phyloP scores from a whole-genome alignment of 2,113 vertebrate species.

The Rhodinocichla rosea region DNA sequence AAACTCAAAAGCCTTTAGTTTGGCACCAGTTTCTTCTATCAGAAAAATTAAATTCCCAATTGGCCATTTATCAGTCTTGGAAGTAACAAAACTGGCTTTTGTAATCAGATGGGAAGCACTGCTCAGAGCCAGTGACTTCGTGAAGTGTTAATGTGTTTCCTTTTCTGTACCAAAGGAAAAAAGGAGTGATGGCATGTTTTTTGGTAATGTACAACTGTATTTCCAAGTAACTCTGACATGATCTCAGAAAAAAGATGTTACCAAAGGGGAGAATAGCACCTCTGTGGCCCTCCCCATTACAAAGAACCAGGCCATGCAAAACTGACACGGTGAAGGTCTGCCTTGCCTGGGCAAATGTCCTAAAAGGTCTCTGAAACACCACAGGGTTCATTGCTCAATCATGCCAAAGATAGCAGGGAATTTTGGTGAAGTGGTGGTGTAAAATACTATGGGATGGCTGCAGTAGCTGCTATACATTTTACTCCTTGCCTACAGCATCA shows the following conservation, averaged over 20 bases:
- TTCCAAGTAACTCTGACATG: not conserved
- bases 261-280: not conserved
- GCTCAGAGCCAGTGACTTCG: not conserved
- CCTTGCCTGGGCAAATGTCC: not conserved
- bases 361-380: not conserved
- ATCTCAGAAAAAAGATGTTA: not conserved
- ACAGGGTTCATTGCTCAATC: not conserved
- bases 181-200: not conserved
- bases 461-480: not conserved
- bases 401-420: not conserved
- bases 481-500: not conserved
- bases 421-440: not conserved
- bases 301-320: not conserved
- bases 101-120: not conserved
- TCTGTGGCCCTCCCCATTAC: rapidly evolving
- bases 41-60: not conserved
- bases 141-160: not conserved
- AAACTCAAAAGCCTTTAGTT: not conserved
- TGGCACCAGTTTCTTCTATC: not conserved
- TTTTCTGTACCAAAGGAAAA: not conserved
- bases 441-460: not conserved
- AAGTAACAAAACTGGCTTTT: not conserved
- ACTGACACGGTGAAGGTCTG: not conserved
- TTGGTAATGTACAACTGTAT: not conserved
- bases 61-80: not conserved